Evolutionary conservation across 2,113 vertebrate genomes (phyloP).

Genomic region (Eolophus roseicapilla): DNA sequence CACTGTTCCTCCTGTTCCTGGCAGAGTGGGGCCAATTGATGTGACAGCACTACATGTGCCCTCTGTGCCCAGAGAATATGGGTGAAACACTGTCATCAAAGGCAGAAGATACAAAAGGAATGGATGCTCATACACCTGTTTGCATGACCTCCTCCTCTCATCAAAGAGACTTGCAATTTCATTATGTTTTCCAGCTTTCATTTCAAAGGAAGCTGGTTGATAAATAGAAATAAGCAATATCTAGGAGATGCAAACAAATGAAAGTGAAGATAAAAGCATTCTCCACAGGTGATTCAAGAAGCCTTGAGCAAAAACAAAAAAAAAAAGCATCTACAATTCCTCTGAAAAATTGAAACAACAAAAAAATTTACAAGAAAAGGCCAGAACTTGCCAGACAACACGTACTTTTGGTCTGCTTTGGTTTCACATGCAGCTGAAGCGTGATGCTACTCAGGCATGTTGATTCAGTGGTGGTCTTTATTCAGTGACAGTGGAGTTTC

Average conservation of each 20-base stretch:
- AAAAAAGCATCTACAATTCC: background rate
- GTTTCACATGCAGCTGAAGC: background rate
- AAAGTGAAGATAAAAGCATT: background rate
- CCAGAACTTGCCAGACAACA: background rate
- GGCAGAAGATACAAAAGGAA: background rate
- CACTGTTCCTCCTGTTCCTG: background rate
- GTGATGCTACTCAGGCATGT: background rate
- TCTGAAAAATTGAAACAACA: background rate
- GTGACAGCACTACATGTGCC: background rate
- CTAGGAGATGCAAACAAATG: background rate
- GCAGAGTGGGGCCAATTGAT: background rate
- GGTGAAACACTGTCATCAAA: background rate
- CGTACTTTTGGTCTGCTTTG: background rate
- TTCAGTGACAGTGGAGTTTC: background rate
- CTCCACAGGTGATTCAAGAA: background rate
- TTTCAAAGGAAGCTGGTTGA: background rate
- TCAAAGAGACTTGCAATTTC: background rate
- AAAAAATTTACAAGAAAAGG: background rate
- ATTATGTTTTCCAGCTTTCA: background rate
- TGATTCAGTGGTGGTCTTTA: slow-evolving; percentile 7
- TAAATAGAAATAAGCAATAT: background rate
- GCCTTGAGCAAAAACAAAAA: background rate
- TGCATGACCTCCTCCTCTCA: background rate
- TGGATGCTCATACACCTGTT: background rate
- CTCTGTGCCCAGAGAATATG: background rate